Base-by-base conservation (phyloP, 2,797 vertebrate species). In the Micrastur ruficollis region DNA sequence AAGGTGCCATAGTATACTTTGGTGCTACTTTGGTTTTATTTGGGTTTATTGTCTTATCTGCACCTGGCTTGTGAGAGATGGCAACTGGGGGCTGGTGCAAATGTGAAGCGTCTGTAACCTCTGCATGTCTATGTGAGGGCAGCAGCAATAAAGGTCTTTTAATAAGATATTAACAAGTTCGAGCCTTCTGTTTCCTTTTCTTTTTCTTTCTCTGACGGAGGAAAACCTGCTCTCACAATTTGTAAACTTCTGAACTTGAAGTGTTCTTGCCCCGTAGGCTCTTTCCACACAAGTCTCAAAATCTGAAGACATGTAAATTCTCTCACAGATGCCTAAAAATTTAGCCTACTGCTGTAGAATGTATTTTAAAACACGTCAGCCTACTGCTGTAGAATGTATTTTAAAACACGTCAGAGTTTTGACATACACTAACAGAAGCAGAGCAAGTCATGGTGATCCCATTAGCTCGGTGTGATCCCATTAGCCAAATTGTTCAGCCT, bases 401-500 rank as follows among this genome's bases (percentile, higher is more conserved):
- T 97, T 96, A 96, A 96, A 97, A 82, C 92, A 90, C 83, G 86
- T 94, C 75, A 90, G 85, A 67, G 85, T 94, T 97, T 92, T 96
- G 89, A 95, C 93, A 96, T 92, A 87, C 91, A 92, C 93, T 91
- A 96, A 93, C 49, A 95, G 94, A 96, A 95, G 81, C 91, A 90
- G 74, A 89, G 86, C 90, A 95, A 93, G 82, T 92, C 36, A 13
- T 85, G 53, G 84, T 94, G 95, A 97, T 97, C 96, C 89, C 96
- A 94, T 97, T 97, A 98, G 74, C 90, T 94, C 83, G 73, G 22
- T 85, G 86, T 95, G 94, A 98, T 97, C 96, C 90, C 96, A 97
- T 98, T 98, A 98, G 79, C 85, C 88, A 94, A 92, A 97, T 97
- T 95, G 94, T 96, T 98, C 91, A 44, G 96, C 92, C 87, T 96